A percentile compares a stretch with the other conserved stretches of the same genome.
Conservation (phyloP, 2,888 invertebrate genomes). For the Luperina nickerlii region DNA sequence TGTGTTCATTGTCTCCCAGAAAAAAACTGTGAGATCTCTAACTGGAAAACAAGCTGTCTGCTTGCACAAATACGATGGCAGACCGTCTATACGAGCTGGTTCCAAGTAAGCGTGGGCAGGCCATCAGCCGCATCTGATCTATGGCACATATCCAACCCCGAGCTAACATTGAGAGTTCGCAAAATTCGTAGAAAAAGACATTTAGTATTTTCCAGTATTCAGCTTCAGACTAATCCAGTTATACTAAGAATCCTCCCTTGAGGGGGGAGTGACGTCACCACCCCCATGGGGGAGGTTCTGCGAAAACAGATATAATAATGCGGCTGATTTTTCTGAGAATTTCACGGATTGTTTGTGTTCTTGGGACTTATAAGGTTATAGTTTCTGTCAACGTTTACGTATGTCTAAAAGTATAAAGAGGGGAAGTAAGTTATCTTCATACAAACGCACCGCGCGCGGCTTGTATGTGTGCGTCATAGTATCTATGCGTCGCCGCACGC, state of each 20-base stretch:
- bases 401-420: too few species aligned
- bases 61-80: not conserved
- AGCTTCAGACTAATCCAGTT: constrained; percentile 28
- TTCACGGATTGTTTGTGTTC: constrained; percentile 15
- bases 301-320: constrained; percentile 35
- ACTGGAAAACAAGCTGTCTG: not conserved
- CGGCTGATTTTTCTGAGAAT: constrained; percentile 50
- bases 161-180: constrained; percentile 6
- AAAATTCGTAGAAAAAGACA: constrained; percentile 45
- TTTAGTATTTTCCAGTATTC: constrained; percentile 14
- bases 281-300: constrained; percentile 35
- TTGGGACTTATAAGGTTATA: not conserved
- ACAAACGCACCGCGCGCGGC: too few species aligned
- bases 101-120: constrained; percentile 35
- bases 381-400: constrained; percentile 14
- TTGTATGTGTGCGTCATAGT: too few species aligned
- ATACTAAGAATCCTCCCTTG: constrained; percentile 32
- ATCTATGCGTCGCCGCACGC: too few species aligned
- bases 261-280: not conserved
- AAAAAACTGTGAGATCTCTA: not conserved
- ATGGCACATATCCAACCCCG: constrained; percentile 31
- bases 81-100: not conserved
- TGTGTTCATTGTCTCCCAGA: too few species aligned
- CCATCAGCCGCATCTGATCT: constrained; percentile 4
- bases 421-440: too few species aligned